These are phyloP conservation scores for Harpagifer antarcticus DNA, from an alignment of 2,797 vertebrate species.

Conservation along the genomic window DNA sequence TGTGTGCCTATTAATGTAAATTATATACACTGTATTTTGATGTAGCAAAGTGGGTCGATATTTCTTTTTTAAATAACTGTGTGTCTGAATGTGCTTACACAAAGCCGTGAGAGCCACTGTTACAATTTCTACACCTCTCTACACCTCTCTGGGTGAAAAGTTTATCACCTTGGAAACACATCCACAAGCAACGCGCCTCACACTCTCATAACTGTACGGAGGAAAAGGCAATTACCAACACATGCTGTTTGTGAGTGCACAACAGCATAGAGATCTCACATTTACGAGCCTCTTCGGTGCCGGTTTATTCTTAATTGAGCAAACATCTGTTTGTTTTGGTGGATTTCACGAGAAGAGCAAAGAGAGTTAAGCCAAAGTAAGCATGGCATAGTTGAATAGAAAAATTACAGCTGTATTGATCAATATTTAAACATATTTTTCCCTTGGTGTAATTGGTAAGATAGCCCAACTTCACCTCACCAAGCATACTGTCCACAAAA, in stretches of 20 bases:
- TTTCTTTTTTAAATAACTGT: neutral
- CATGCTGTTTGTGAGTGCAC: slow-evolving; percentile 55
- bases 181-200: slow-evolving; percentile 73
- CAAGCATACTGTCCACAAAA: neutral
- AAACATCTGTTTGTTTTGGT: slow-evolving; percentile 49
- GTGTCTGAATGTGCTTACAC: slow-evolving; percentile 10
- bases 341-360: neutral
- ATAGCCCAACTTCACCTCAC: slow-evolving; percentile 16
- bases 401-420: too few species aligned
- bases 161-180: slow-evolving; percentile 86
- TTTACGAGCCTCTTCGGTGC: slow-evolving; percentile 4
- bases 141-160: slow-evolving; percentile 81
- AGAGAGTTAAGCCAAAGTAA: neutral
- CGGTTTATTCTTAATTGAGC: slow-evolving; percentile 32
- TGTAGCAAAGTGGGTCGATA: neutral
- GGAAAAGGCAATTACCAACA: slow-evolving; percentile 65
- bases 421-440: too few species aligned
- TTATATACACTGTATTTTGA: slow-evolving; percentile 2
- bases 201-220: slow-evolving; percentile 51
- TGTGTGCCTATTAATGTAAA: slow-evolving; percentile 1
- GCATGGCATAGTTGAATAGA: neutral
- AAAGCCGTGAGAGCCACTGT: slow-evolving; percentile 45
- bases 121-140: slow-evolving; percentile 62
- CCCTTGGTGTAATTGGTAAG: neutral
- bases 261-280: slow-evolving; percentile 21